phyloP scores from a whole-genome alignment of 2,888 invertebrate genomes.

The Eurytoma adleriae region DNA sequence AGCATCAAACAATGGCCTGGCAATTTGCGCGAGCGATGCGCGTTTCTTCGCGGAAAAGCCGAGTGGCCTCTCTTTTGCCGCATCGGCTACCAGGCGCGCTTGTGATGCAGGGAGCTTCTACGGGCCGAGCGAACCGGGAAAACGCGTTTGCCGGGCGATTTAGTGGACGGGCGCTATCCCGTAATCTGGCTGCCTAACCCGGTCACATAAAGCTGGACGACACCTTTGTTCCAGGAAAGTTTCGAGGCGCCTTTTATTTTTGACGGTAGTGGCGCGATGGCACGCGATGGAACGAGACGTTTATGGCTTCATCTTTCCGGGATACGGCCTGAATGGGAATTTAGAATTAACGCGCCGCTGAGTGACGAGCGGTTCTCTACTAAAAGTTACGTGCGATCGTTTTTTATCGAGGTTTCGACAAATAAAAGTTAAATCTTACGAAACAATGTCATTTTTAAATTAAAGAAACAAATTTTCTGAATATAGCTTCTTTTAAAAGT shows the following conservation, averaged over 20 bases:
- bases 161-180: constrained; percentile 23
- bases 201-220: constrained; percentile 37
- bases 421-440: too few relatives aligned
- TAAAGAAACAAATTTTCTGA: too few relatives aligned
- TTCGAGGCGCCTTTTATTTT: neutral
- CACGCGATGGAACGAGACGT: constrained; percentile 40
- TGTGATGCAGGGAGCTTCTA: neutral
- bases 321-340: neutral
- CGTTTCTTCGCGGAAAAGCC: constrained; percentile 35
- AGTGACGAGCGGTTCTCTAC: too few relatives aligned
- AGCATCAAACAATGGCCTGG: constrained; percentile 8
- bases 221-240: constrained; percentile 46
- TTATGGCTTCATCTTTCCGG: constrained; percentile 37
- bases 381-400: too few relatives aligned
- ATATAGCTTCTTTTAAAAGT: too few relatives aligned
- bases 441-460: too few relatives aligned
- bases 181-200: constrained; percentile 34
- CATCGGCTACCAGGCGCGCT: neutral
- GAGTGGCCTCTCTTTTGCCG: neutral
- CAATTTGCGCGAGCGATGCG: neutral
- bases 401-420: too few relatives aligned
- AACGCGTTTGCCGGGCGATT: constrained; percentile 39
- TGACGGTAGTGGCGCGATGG: neutral
- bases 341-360: neutral
- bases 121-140: constrained; percentile 25